Conservation (phyloP, 2,797 vertebrate genomes). For the Apogon talboti region DNA sequence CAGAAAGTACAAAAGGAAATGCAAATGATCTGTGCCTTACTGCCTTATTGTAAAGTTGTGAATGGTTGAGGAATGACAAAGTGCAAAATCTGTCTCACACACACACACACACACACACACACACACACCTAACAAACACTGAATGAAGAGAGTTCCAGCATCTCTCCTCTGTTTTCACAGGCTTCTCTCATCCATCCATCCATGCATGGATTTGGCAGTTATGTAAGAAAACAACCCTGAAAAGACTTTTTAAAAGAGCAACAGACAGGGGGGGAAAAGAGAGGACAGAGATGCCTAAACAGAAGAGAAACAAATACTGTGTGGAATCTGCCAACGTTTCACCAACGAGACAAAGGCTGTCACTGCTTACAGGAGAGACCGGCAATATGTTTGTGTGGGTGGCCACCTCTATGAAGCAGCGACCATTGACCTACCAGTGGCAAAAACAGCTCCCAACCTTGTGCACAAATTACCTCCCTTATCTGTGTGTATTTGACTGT, state of each 20-base stretch:
- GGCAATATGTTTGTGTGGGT: constrained; percentile 29
- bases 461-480: constrained; percentile 62
- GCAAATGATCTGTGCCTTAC: not conserved
- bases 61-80: not conserved
- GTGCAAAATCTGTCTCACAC: constrained; percentile 7
- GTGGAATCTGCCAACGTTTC: constrained; percentile 75
- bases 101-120: too few relatives aligned
- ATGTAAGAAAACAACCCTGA: constrained; percentile 36
- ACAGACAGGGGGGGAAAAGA: not conserved
- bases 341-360: constrained; percentile 60
- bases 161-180: constrained; percentile 1
- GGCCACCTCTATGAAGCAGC: constrained; percentile 36
- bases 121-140: not conserved
- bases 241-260: not conserved
- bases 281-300: constrained; percentile 25
- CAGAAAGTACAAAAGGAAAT: not conserved
- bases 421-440: constrained; percentile 70
- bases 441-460: constrained; percentile 71
- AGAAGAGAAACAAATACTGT: constrained; percentile 62
- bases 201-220: constrained; percentile 17
- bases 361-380: constrained; percentile 57
- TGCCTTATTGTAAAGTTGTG: not conserved
- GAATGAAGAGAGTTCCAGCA: not conserved
- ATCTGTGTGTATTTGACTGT: constrained; percentile 63
- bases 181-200: not conserved